Conservation (phyloP, 2,797 vertebrate species). For the Limnodromus scolopaceus region DNA sequence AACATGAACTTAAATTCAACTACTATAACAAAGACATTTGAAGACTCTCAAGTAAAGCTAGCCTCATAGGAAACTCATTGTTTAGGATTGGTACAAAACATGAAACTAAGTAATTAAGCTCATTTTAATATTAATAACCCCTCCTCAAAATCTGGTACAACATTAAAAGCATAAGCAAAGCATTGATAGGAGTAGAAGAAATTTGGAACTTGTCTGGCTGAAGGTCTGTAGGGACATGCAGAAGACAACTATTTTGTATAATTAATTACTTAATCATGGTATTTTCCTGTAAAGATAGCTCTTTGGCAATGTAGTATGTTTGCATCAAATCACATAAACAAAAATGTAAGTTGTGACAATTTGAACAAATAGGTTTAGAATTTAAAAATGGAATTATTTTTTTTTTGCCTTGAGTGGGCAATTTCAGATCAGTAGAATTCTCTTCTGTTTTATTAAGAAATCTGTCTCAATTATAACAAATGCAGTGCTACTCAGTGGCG, state of each 20-base stretch:
- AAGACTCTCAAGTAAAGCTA: neutral
- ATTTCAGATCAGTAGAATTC: neutral
- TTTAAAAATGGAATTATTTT: neutral
- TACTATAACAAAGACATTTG: accelerated
- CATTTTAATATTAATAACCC: neutral
- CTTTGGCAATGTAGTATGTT: neutral
- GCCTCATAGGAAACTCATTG: neutral
- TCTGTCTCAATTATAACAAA: neutral
- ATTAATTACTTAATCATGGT: neutral
- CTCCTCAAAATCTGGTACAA: neutral
- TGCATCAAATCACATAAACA: neutral
- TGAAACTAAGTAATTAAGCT: neutral
- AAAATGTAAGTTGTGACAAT: neutral
- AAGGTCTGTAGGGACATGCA: neutral
- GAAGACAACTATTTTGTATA: neutral
- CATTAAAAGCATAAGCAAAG: neutral
- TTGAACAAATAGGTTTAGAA: neutral
- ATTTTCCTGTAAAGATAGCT: neutral
- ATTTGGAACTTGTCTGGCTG: neutral
- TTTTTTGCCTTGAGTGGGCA: neutral
- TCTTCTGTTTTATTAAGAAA: neutral
- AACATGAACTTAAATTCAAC: neutral
- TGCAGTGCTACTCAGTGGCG: neutral
- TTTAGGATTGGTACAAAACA: neutral
- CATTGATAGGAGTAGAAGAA: neutral